Evolutionary conservation across 1,140 invertebrate species (phyloP).

Genomic region (Rhopalosiphum padi): DNA sequence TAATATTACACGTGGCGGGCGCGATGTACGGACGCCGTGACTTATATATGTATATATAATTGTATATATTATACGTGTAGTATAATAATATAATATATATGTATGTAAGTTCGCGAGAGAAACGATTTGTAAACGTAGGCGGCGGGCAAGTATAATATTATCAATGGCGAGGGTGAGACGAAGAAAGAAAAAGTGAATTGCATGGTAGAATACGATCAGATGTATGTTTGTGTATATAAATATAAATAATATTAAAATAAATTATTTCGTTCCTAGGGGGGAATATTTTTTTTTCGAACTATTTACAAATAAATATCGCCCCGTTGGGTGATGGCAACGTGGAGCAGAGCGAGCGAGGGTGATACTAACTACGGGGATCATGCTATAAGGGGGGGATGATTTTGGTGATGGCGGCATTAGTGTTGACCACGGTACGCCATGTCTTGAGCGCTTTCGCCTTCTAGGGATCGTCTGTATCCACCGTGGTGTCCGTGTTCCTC

Average conservation of each 20-base stretch:
- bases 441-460: slow-evolving; percentile 68
- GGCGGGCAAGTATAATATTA: not conserved
- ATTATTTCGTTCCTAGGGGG: slow-evolving; percentile 37
- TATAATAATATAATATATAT: not conserved
- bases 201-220: not conserved
- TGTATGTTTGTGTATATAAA: not conserved
- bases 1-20: not conserved
- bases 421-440: slow-evolving; percentile 69
- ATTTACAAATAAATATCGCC: slow-evolving; percentile 55
- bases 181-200: not conserved
- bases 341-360: not conserved
- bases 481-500: slow-evolving; percentile 68
- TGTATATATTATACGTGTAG: not conserved
- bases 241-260: slow-evolving; percentile 42
- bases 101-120: not conserved
- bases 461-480: slow-evolving; percentile 68
- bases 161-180: not conserved
- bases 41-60: not conserved
- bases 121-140: not conserved
- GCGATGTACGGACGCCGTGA: not conserved
- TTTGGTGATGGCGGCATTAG: not conserved
- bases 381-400: not conserved
- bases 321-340: not conserved
- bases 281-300: not conserved
- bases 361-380: not conserved